Conservation (phyloP, 2,888 invertebrate genomes). For the Xylophagus ater region DNA sequence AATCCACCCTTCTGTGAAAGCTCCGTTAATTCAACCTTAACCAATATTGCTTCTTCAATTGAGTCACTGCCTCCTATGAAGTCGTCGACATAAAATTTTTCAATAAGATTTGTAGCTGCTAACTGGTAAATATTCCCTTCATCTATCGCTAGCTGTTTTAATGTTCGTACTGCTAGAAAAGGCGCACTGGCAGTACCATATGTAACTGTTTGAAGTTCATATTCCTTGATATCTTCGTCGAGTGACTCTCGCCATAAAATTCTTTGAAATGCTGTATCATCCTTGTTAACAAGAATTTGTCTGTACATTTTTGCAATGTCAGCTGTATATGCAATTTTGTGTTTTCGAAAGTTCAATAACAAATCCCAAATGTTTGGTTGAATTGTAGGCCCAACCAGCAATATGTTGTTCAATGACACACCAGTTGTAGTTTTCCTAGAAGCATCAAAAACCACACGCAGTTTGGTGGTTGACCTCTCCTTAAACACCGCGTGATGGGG, state of each 20-base stretch:
- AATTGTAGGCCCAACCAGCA: slow-evolving; percentile 8
- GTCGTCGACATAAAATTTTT: too few relatives aligned
- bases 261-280: slow-evolving; percentile 11
- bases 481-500: slow-evolving; percentile 9
- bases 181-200: too few relatives aligned
- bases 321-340: too few relatives aligned
- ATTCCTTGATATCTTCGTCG: slow-evolving; percentile 8
- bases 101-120: slow-evolving; percentile 5
- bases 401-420: slow-evolving; percentile 14
- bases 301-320: too few relatives aligned
- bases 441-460: too few relatives aligned
- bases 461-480: slow-evolving; percentile 2
- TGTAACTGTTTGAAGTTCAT: slow-evolving; percentile 9
- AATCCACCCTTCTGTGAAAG: slow-evolving; percentile 6
- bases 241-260: slow-evolving; percentile 14
- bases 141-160: slow-evolving; percentile 8
- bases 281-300: slow-evolving; percentile 8
- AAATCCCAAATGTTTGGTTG: slow-evolving; percentile 12
- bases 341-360: too few relatives aligned
- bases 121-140: slow-evolving; percentile 4
- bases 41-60: background rate
- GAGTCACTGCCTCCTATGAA: too few relatives aligned
- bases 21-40: background rate
- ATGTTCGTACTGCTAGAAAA: background rate
- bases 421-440: too few relatives aligned